Percentiles rank a stretch among this genome's conserved stretches.
These are phyloP conservation scores for Halcyon malimbica DNA, from an alignment of 2,113 vertebrate genomes.

Conservation along the genomic window DNA sequence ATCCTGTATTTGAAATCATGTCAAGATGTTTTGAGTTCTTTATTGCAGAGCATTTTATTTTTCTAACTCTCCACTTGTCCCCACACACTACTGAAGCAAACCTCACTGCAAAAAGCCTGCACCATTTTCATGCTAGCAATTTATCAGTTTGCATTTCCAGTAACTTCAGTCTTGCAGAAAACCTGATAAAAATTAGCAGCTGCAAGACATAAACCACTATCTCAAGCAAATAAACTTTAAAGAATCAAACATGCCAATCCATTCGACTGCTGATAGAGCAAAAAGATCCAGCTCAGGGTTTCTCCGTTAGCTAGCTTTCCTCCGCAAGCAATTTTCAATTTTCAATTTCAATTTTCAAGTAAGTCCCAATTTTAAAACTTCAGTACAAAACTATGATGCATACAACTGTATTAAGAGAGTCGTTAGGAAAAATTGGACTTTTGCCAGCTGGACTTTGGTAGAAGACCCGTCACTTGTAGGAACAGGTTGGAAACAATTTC, in stretches of 20 bases:
- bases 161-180: not conserved
- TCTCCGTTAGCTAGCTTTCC: not conserved
- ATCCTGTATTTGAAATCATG: not conserved
- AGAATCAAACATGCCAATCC: not conserved
- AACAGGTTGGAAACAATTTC: not conserved
- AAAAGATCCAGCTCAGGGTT: not conserved
- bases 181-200: not conserved
- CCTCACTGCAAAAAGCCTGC: not conserved
- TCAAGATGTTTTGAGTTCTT: not conserved
- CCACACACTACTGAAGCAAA: accelerated
- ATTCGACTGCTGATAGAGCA: not conserved
- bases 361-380: not conserved
- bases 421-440: not conserved
- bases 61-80: not conserved
- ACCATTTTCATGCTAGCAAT: not conserved
- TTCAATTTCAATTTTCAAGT: no score
- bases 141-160: not conserved
- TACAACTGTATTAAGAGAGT: not conserved
- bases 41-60: not conserved
- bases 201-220: not conserved
- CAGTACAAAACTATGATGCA: not conserved
- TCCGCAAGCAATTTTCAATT: not conserved
- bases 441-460: not conserved
- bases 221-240: not conserved
- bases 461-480: not conserved